These are phyloP conservation scores for Bombycilla garrulus DNA, from an alignment of 2,113 vertebrate genomes.

Conservation along the genomic window DNA sequence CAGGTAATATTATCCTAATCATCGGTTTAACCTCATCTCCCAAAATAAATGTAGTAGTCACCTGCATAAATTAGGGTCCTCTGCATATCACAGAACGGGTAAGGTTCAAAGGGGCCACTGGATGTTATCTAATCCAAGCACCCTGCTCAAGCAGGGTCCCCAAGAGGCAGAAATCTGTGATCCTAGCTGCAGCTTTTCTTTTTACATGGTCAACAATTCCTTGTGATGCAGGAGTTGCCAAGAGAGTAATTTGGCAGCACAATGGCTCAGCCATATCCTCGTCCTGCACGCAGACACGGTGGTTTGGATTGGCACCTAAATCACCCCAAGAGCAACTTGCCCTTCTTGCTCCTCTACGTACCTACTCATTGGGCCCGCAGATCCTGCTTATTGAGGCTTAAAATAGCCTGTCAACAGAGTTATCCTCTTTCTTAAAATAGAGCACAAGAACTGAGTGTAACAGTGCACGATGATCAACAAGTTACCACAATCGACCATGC, in stretches of 20 bases:
- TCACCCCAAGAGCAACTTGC: not conserved
- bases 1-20: not conserved
- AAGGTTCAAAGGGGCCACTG: not conserved
- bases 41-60: not conserved
- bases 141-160: not conserved
- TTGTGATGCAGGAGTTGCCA: not conserved
- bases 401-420: not conserved
- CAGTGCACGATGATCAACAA: not conserved
- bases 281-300: not conserved
- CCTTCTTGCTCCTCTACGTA: not conserved
- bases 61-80: not conserved
- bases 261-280: not conserved
- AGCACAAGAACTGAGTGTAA: not conserved
- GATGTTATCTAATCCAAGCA: not conserved
- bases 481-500: not conserved
- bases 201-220: not conserved
- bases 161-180: not conserved
- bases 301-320: not conserved
- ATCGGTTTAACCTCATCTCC: not conserved
- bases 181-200: not conserved
- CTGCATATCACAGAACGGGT: not conserved
- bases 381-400: not conserved
- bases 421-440: not conserved
- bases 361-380: not conserved
- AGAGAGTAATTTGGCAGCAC: not conserved